Evolutionary conservation across 1,140 invertebrate genomes (phyloP), one percentile per base, ranked within the genome.

Genomic region (Drosophila nebulosa): DNA sequence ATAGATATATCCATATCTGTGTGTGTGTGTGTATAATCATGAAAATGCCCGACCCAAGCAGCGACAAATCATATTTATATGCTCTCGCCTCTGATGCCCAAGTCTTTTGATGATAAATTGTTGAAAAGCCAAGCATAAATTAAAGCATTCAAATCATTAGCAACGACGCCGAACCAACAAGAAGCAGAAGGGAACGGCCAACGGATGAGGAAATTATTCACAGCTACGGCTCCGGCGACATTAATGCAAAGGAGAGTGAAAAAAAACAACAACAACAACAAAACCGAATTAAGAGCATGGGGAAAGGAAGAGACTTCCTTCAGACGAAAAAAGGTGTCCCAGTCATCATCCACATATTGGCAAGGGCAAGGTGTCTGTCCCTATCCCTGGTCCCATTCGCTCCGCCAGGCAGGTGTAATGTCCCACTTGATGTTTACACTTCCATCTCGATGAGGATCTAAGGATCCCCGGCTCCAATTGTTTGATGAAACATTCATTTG

Each of bases 151-250:
- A 78, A 85, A 81, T 89, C 79, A 85, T 90, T 83, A 74, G 78
- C 80, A 89, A 69, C 79, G 79, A 85, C 75, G 89, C 89, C 74
- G 85, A 90, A 89, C 89, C 89, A 90, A 90, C 84, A 75, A 90
- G 89, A 50, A 46, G 64, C 50, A 21, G 39, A 18, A 64, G 62
- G 59, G 42, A 56, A 59, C 24, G 36, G 52, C 30, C 21, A 86
- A 61, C 79, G 83, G 89, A 85, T 90, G 88, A 70, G 72, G 60
- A 85, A 90, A 90, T 90, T 90, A 90, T 90, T 81, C 89, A 90
- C 89, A 81, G 89, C 66, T 89, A 90, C 79, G 88, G 79, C 65
- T 75, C 14, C 18, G 57, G 60, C 67, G 68, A 78, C 64, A 75
- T 77, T 81, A 83, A 70, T 69, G 78, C 64, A 46, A 62, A 30